These are phyloP conservation scores for Pseudorhombus dupliciocellatus DNA, from an alignment of 2,113 vertebrate genomes.

Conservation along the genomic window DNA sequence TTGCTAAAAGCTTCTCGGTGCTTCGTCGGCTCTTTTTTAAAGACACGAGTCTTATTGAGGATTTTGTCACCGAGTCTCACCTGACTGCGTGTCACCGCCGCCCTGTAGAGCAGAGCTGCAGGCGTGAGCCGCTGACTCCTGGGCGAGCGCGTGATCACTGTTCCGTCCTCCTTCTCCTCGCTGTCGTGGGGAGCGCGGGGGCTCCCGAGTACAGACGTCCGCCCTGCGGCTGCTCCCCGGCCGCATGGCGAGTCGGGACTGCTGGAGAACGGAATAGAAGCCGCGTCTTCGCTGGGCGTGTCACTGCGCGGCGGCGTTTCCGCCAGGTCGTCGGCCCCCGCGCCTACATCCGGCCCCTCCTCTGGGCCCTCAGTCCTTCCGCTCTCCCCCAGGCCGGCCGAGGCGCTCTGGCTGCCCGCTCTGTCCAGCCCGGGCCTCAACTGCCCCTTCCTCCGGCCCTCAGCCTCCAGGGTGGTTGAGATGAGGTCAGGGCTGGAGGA, in stretches of 20 bases:
- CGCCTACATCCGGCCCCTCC: slow-evolving; percentile 52
- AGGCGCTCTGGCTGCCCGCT: slow-evolving; percentile 75
- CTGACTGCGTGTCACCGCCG: slow-evolving; percentile 92
- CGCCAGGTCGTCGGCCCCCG: slow-evolving; percentile 64
- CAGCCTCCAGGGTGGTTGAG: slow-evolving; percentile 86
- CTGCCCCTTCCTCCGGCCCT: slow-evolving; percentile 73
- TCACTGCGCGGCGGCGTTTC: slow-evolving; percentile 83
- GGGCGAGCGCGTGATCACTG: slow-evolving; percentile 76
- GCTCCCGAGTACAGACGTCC: slow-evolving; percentile 68
- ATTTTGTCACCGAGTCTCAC: slow-evolving; percentile 67
- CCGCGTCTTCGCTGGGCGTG: slow-evolving; percentile 85
- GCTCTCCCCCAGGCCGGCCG: slow-evolving; percentile 75
- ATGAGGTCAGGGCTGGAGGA: slow-evolving; percentile 93
- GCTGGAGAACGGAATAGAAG: slow-evolving; percentile 87
- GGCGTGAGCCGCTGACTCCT: slow-evolving; percentile 88
- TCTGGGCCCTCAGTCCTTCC: slow-evolving; percentile 38
- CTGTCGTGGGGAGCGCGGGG: slow-evolving; percentile 73
- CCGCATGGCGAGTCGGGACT: slow-evolving; percentile 89
- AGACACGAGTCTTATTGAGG: not conserved
- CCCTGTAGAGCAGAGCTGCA: slow-evolving; percentile 90
- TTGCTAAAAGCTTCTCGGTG: no score
- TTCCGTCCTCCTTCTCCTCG: slow-evolving; percentile 82
- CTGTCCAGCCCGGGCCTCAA: slow-evolving; percentile 65
- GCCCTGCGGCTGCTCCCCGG: slow-evolving; percentile 77
- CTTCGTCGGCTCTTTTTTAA: no score